Evolutionary conservation across 2,888 invertebrate species (phyloP), one percentile per base, ranked within the genome.

Genomic region (Sipha maydis): DNA sequence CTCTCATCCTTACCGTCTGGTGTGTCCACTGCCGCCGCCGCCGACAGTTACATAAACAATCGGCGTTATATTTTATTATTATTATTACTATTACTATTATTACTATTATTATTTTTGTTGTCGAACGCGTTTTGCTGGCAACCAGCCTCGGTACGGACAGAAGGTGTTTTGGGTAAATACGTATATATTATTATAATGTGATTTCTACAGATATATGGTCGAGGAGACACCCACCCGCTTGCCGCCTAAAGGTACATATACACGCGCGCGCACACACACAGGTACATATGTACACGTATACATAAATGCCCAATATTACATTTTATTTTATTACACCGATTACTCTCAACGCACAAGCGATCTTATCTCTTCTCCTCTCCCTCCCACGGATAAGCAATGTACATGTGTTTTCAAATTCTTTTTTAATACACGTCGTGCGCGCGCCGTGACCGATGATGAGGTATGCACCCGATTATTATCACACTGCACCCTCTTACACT

Each of bases 91-190:
- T 67, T n/a, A 67, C 11, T 71, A 71, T 71, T 71, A 67, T 67
- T 67, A 67, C 25, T 67, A 67, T 67, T n/a, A 67, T 67, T n/a
- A 67, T 67, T 71, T 28, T 25, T 69, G 28, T 28, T 71, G 71
- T 28, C 48, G 48, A 48, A 69, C n/a, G 41, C 54, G 25, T 28
- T 77, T 77, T n/a, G 19, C 48, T 41, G 28, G 17, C 48, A 54
- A 78, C 54, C 17, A 28, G 78, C 25, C 56, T 28, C 28, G 28
- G 48, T 21, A 4, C 78, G 48, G 54, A 78, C 78, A 78, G 78
- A 78, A 78, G 78, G 78, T 78, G 78, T 78, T 78, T 76, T 78
- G 71, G 71, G 78, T 78, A 78, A 78, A 78, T 76, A 76, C 41
- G 41, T 25, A 76, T 17, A n/a, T 54, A 77, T 67, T 67, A 67